Evolutionary conservation across 2,888 invertebrate species (phyloP).

Genomic region (Oligia latruncula): DNA sequence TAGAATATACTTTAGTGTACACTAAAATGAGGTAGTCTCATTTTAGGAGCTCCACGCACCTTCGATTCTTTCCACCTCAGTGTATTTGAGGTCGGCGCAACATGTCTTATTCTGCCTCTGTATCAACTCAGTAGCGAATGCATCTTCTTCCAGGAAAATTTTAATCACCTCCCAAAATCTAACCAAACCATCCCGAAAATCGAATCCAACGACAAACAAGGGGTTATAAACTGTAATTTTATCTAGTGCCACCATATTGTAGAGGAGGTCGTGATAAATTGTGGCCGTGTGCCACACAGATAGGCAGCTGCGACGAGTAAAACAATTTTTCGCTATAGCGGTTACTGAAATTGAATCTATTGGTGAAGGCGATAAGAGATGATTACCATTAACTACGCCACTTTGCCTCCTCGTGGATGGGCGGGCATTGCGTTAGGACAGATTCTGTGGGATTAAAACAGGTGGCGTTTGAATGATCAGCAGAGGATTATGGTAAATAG

Average conservation of each 20-base stretch:
- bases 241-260: slow-evolving; percentile 66
- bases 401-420: slow-evolving; percentile 59
- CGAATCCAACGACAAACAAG: slow-evolving; percentile 50
- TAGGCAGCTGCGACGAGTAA: slow-evolving; percentile 83
- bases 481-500: slow-evolving; percentile 34
- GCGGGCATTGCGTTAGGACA: slow-evolving; percentile 49
- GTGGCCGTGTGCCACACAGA: slow-evolving; percentile 68
- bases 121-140: background rate
- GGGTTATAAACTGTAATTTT: slow-evolving; percentile 68
- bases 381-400: slow-evolving; percentile 74
- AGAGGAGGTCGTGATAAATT: slow-evolving; percentile 65
- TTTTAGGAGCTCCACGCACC: background rate
- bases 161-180: slow-evolving; percentile 18
- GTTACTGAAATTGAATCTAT: slow-evolving; percentile 87
- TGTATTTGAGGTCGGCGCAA: background rate
- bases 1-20: no score
- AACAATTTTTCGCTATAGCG: slow-evolving; percentile 90
- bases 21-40: background rate
- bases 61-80: background rate
- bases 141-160: background rate
- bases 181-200: slow-evolving; percentile 40
- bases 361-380: slow-evolving; percentile 77
- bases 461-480: slow-evolving; percentile 55
- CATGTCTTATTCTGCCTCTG: background rate
- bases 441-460: slow-evolving; percentile 60